Conservation (phyloP, 2,888 invertebrate species). For the Lydus trimaculatus region DNA sequence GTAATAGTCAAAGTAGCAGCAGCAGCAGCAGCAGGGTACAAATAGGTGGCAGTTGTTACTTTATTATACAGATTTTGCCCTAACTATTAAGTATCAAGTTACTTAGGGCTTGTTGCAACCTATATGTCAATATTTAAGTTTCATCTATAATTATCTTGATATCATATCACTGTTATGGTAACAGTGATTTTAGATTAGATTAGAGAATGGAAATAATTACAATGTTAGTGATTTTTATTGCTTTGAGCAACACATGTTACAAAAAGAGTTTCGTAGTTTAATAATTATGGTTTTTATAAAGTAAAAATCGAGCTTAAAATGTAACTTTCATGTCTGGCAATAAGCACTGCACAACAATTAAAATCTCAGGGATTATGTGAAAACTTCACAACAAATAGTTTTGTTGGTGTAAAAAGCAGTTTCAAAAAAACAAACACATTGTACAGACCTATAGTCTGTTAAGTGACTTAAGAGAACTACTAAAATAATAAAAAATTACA, state of each 20-base stretch:
- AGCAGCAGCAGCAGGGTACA: background rate
- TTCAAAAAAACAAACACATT: background rate
- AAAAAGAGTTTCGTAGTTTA: background rate
- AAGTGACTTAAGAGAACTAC: no score
- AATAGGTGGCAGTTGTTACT: background rate
- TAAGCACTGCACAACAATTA: background rate
- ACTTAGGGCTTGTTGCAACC: conserved; percentile 19
- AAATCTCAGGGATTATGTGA: background rate
- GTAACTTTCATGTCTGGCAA: background rate
- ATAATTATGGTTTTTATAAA: background rate
- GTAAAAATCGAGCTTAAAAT: background rate
- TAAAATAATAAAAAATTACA: no score
- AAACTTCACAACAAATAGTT: background rate
- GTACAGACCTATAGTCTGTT: background rate
- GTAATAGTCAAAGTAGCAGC: no score
- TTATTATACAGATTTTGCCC: background rate
- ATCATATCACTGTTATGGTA: conserved; percentile 17
- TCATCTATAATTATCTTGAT: conserved; percentile 23
- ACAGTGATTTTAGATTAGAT: conserved; percentile 10
- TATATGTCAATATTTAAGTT: conserved; percentile 27
- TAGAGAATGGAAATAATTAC: conserved; percentile 9
- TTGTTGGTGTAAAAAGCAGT: background rate
- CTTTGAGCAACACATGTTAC: background rate
- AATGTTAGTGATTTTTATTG: background rate
- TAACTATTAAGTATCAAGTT: conserved; percentile 15